These are phyloP conservation scores for Pyrrhia umbra DNA, from an alignment of 2,888 invertebrate species.

Conservation along the genomic window DNA sequence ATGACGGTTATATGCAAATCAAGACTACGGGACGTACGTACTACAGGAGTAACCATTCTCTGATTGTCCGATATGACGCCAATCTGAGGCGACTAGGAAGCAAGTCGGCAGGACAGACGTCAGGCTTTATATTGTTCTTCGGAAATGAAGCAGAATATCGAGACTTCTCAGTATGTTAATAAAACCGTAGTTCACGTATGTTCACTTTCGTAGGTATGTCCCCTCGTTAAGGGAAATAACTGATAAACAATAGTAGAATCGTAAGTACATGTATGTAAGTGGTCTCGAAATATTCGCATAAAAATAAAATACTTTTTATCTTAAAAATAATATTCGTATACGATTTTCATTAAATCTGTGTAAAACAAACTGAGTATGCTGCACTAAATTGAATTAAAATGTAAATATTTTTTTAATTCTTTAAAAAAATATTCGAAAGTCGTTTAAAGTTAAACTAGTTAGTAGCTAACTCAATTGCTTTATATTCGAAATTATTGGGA, in stretches of 20 bases:
- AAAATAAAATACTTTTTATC: too few relatives aligned
- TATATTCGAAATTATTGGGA: background rate
- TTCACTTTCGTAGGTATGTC: too few relatives aligned
- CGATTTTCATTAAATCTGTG: background rate
- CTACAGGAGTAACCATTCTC: background rate
- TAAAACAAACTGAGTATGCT: background rate
- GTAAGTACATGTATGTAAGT: background rate
- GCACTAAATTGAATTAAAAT: background rate
- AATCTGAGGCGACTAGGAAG: background rate
- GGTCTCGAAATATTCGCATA: too few relatives aligned
- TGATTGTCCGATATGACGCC: background rate
- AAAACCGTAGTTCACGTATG: background rate
- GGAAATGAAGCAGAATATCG: background rate
- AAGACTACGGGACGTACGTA: too few relatives aligned
- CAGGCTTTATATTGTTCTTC: background rate
- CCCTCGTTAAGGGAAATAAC: too few relatives aligned
- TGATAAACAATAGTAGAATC: too few relatives aligned
- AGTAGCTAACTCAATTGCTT: constrained; percentile 1
- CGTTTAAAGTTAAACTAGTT: background rate
- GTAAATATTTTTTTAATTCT: background rate
- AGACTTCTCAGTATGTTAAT: background rate
- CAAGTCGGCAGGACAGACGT: background rate
- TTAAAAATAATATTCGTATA: too few relatives aligned
- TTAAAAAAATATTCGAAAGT: too few relatives aligned
- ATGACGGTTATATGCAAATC: too few relatives aligned